These are phyloP conservation scores for Balaeniceps rex DNA, from an alignment of 2,113 vertebrate species.

Conservation along the genomic window DNA sequence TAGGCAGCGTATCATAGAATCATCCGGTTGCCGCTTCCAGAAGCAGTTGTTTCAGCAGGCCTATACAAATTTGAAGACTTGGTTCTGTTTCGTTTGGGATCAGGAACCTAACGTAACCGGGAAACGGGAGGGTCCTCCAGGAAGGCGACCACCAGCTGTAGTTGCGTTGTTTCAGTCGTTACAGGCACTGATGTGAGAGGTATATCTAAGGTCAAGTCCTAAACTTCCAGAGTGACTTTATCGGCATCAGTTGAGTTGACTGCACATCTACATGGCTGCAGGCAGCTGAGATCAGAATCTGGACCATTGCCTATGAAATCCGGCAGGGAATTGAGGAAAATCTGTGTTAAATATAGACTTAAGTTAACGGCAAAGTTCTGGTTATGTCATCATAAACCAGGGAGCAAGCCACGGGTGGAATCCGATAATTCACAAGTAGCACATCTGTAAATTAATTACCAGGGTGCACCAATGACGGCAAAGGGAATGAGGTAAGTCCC, in stretches of 20 bases:
- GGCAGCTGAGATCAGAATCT: constrained; percentile 39
- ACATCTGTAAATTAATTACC: constrained; percentile 48
- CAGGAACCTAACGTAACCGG: rapidly evolving
- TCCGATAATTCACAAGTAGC: constrained; percentile 45
- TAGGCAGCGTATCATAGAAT: background rate
- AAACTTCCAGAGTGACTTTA: background rate
- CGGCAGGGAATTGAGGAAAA: background rate
- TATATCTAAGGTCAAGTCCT: background rate
- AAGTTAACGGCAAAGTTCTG: constrained; percentile 28
- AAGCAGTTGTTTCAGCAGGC: background rate
- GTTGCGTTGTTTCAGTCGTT: background rate
- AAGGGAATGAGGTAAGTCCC: constrained; percentile 16
- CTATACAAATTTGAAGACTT: background rate
- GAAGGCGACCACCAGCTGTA: background rate
- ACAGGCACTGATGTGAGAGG: background rate
- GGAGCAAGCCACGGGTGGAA: constrained; percentile 20
- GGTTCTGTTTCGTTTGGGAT: background rate
- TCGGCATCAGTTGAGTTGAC: background rate
- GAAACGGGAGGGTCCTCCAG: background rate
- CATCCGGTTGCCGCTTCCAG: background rate
- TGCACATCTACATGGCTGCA: background rate
- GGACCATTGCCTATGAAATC: constrained; percentile 8
- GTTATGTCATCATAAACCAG: constrained; percentile 50
- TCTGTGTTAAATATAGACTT: constrained; percentile 44
- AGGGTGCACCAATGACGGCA: background rate